Evolutionary conservation across 1,140 invertebrate genomes (phyloP), one percentile per base, ranked within the genome.

Genomic region (Sipha flava): DNA sequence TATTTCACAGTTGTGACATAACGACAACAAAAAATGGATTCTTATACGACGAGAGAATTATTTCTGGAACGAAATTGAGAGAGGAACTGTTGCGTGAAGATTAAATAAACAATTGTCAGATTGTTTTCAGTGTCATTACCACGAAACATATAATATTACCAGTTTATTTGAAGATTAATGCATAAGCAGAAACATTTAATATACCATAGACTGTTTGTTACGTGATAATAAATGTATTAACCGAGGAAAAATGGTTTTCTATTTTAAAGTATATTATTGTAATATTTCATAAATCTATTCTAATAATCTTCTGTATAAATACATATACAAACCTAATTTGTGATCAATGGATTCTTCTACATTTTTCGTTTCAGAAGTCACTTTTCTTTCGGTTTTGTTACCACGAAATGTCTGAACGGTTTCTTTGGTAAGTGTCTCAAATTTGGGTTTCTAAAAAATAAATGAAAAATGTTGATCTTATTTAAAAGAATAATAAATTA

Each of bases 361-460:
- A 64, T 82, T 81, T 79, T 81, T 80, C 52, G 81, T 83, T 57
- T 83, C 75, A 6, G 82, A 83, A 1, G 82, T 82, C 9, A 81
- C 77, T 66, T 83, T 83, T 40, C 82, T 43, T 43, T 83, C 82
- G 5, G 82, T 83, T 70, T 80, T 82, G 64, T 83, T 82, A 16
- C 82, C 82, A 37, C 82, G 54, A 57, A 82, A 83, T 6, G 82
- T 83, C 68, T 83, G 82, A 4, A 83, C 82, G 14, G 82, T 83
- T 80, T 83, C 82, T 64, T 82, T 83, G 12, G 82, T 83, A 10
- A 83, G 75, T 9, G 82, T 83, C 73, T 83, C 82, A 34, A 83
- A 73, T 68, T 83, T 82, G 18, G 82, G 81, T 29, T 79, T 77
- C 82, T 82, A 64, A 66, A 59, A 79, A 79, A 18, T 14, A 10